Evolutionary conservation across 1,140 invertebrate genomes (phyloP), one percentile per base, ranked within the genome.

Genomic region (Armadillidium nasatum): DNA sequence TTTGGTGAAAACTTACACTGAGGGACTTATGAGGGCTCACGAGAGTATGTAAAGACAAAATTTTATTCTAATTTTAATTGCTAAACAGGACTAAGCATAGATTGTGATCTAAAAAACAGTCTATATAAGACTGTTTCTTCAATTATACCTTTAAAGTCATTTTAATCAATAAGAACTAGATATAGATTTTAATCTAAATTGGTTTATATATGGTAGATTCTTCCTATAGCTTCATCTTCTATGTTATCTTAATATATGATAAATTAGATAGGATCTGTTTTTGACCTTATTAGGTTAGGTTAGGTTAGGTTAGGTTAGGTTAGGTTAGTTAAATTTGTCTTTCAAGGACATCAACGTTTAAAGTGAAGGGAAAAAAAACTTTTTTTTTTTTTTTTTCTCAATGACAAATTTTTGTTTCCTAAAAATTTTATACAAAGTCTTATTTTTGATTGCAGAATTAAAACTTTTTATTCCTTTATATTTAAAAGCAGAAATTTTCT

Each of bases 1-100:
- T 68, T 43, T 80, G 22, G 79, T 78, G 2, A 45, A 21, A 4
- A 74, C 68, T 60, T 80, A 80, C 74, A 73, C 22, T 2, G 72
- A 78, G 15, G 79, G 79, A 21, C 72, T 80, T 0, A 21, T 72
- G 46, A 80, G 74, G 67, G 74, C 77, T 43, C 33, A 76, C 4
- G 46, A 74, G n/a, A 72, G 79, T 80, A 23, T 73, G 74, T 33
- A 33, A 33, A 33, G 33, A 1, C 2, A 33, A 33, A 33, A 33
- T 33, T 3, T 33, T 3, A 33, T 33, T 3, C 1, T 33, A 6
- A 3, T 33, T 6, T 33, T 1, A 33, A 6, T 6, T 33, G 6
- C 33, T 33, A 1, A 33, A 33, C 33, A 33, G 6, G 33, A 33
- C 6, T 23, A n/a, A 7, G 4, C 60, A n/a, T n/a, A n/a, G 60